phyloP scores from a whole-genome alignment of 2,113 vertebrate genomes.

The Rhagologus leucostigma region DNA sequence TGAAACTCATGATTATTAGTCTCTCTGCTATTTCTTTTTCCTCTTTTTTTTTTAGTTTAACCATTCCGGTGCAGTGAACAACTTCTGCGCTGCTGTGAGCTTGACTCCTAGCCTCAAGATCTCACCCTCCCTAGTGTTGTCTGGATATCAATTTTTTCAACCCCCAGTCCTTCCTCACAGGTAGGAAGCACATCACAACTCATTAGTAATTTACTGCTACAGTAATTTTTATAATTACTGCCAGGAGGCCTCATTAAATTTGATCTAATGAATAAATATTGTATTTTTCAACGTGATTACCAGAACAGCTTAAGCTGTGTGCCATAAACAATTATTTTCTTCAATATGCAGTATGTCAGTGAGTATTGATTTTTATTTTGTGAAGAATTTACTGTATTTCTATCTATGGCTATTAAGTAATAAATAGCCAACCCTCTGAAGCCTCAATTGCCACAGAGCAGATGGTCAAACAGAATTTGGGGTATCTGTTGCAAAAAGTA shows the following conservation, averaged over 20 bases:
- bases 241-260: constrained; percentile 99
- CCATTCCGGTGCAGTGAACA: constrained; percentile 79
- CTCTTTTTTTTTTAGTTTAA: not conserved
- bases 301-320: constrained; percentile 99
- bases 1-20: not conserved
- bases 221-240: constrained; percentile 99
- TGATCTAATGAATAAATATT: constrained; percentile 99
- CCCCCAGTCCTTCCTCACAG: constrained; percentile 95
- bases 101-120: constrained; percentile 82
- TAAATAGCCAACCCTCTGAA: constrained; percentile 37
- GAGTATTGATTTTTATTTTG: constrained; percentile 93
- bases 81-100: constrained; percentile 74
- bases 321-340: constrained; percentile 99
- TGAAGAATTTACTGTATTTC: constrained; percentile 72
- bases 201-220: constrained; percentile 99
- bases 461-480: not conserved
- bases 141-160: constrained; percentile 93
- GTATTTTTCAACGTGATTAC: constrained; percentile 99
- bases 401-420: constrained; percentile 55
- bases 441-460: constrained; percentile 10
- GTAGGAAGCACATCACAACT: constrained; percentile 90
- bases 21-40: not conserved
- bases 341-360: constrained; percentile 95
- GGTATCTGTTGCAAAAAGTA: not conserved
- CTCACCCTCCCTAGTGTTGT: constrained; percentile 84